A percentile compares a stretch with the other conserved stretches of the same genome.
phyloP scores from a whole-genome alignment of 53 echinoderm and acorn worm genomes.

The Echinometra lucunter region DNA sequence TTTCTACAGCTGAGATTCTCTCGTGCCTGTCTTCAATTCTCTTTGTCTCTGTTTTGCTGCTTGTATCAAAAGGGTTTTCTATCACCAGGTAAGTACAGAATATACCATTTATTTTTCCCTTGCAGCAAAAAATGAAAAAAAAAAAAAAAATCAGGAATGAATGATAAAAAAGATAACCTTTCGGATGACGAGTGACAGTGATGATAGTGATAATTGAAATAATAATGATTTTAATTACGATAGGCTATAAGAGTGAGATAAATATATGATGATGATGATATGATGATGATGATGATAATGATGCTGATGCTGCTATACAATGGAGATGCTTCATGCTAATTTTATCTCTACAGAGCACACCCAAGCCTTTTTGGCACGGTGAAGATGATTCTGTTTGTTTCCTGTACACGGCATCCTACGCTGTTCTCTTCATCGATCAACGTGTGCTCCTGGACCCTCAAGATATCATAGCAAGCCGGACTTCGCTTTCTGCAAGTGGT shows the following conservation, averaged over 20 bases:
- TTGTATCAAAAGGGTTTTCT: slow-evolving; percentile 16
- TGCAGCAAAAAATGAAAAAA: no score
- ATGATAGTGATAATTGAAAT: not conserved
- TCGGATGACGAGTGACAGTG: not conserved
- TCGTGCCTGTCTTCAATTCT: slow-evolving; percentile 20
- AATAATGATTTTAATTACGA: not conserved
- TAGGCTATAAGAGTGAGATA: no score
- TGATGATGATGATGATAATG: not conserved
- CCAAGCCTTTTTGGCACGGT: not conserved
- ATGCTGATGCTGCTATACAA: no score
- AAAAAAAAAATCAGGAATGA: no score
- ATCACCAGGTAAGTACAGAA: slow-evolving; percentile 16
- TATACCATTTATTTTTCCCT: no score
- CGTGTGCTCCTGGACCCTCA: slow-evolving; percentile 13
- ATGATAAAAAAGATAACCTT: not conserved
- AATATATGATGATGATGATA: not conserved
- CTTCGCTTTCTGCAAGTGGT: not conserved
- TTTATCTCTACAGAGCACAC: not conserved
- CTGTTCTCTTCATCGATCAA: slow-evolving; percentile 2
- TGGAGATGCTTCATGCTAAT: no score
- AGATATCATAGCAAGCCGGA: not conserved
- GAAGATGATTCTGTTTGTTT: not conserved
- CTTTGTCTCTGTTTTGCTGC: not conserved
- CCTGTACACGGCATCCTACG: not conserved
- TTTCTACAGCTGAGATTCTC: slow-evolving; percentile 29